Evolutionary conservation across 2,113 vertebrate genomes (phyloP), one percentile per base, ranked within the genome.

Genomic region (Prionailurus bengalensis): DNA sequence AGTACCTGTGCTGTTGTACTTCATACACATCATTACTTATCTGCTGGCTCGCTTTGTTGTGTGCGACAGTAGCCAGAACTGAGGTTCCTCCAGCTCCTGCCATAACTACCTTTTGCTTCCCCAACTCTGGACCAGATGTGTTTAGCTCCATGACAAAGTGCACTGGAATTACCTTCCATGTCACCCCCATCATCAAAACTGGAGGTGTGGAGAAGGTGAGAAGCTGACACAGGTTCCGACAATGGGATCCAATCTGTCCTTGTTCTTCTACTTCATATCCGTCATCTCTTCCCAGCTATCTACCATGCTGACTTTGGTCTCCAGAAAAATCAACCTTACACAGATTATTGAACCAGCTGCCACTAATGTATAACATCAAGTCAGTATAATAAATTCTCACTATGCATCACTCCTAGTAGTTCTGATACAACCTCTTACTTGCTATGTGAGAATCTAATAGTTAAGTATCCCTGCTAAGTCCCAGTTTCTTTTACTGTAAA

Each of bases 11-110:
- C 19, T 17, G 8, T 5, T 14, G 27, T 7, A 9, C 6, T 7
- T 55, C 21, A 23, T 1, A 8, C 29, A 29, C 0, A 14, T 16
- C 16, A 5, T n/a, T 29, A 14, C 29, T 29, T 11, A 3, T 0
- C 14, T n/a, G 14, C 42, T 15, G 45, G 70, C 10, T 29, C 58
- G 15, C 6, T 6, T 19, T 13, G 0, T 9, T 14, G 19, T 8
- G 15, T 4, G 7, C 7, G 21, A 21, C 42, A 21, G 55, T 45
- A 27, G n/a, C 27, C 78, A 33, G 33, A 71, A 53, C 66, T 25
- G 19, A 39, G 42, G 14, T 45, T 45, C 29, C 21, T n/a, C 11
- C 29, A 25, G 63, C 48, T 58, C 3, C 45, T 39, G 21, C 9
- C 16, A 39, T 12, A 31, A 36, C 31, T 31, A 25, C 14, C 48